Evolutionary conservation across 2,797 vertebrate genomes (phyloP), one percentile per base, ranked within the genome.

Genomic region (Liparis tanakae): DNA sequence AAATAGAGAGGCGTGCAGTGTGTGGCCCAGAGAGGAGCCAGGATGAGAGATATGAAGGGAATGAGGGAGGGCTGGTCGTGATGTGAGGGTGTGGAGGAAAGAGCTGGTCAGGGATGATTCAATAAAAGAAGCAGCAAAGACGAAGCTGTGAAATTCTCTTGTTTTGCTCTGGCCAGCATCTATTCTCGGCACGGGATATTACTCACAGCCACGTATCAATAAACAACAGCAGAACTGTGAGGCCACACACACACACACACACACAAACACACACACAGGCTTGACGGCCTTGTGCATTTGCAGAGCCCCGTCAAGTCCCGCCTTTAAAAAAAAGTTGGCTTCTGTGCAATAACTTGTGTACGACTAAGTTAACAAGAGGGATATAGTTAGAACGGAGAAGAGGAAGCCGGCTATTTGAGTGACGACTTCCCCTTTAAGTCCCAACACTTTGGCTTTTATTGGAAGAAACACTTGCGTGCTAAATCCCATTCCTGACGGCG

Each of bases 1-100:
- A 85, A 92, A 90, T 91, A 89, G 84, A 88, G 87, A 89, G 88
- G 83, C 85, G 82, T 83, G 88, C 83, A 76, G 89, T 85, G 89
- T 85, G 90, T 90, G 88, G 88, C 85, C 90, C 91, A 88, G 80
- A 85, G 78, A 77, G 70, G 74, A 87, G 85, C 83, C 85, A 78
- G 81, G 81, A 88, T 78, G 85, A 89, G 78, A 76, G 83, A 89
- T 71, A 78, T 82, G 84, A 81, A 74, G 81, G 81, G 87, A 83
- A 80, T 78, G 82, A 87, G 82, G 86, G 87, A 88, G 87, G 85
- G 83, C 80, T 89, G 6, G 65, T 87, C 66, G 77, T 88, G 87
- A 88, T 84, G 84, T 83, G 87, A 88, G 89, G 82, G 87, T 89
- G 89, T 88, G 76, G 76, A 87, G 80, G 71, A 73, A 77, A 55